Base-by-base conservation (phyloP, 53 echinoderm and acorn worm genomes). In the Luidia sarsii region DNA sequence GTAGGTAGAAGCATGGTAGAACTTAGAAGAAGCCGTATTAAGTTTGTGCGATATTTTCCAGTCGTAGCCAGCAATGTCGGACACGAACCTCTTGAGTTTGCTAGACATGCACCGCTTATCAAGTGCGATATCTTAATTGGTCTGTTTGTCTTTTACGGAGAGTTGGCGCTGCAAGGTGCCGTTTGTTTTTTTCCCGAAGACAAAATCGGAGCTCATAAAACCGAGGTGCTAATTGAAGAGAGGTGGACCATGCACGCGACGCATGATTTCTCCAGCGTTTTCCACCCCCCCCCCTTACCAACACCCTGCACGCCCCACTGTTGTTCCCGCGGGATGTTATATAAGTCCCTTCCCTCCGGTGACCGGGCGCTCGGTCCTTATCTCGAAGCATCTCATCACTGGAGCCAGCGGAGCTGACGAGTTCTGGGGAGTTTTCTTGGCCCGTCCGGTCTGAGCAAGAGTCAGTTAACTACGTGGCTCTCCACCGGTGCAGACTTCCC, bases 401-500 rank as follows among this genome's bases (percentile, higher is more conserved):
- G n/a, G n/a, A n/a, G n/a, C n/a, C n/a, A n/a, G n/a, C n/a, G n/a
- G n/a, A n/a, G n/a, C n/a, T n/a, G n/a, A n/a, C n/a, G n/a, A n/a
- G n/a, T n/a, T n/a, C n/a, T n/a, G n/a, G n/a, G n/a, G n/a, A n/a
- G n/a, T n/a, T n/a, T n/a, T n/a, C n/a, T n/a, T n/a, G n/a, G n/a
- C n/a, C n/a, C n/a, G n/a, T n/a, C n/a, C n/a, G n/a, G n/a, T n/a
- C n/a, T n/a, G n/a, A n/a, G n/a, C n/a, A n/a, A n/a, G n/a, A n/a
- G n/a, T n/a, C n/a, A n/a, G n/a, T n/a, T n/a, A n/a, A n/a, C n/a
- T n/a, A n/a, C n/a, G n/a, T n/a, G n/a, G n/a, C n/a, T n/a, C n/a
- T 57, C 57, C 57, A 57, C 23, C 57, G 57, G 57, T 57, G 57
- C 23, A 29, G 57, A 57, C 24, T 14, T n/a, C n/a, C n/a, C n/a